Evolutionary conservation across 2,888 invertebrate genomes (phyloP).

Genomic region (Sipunculus nudus): DNA sequence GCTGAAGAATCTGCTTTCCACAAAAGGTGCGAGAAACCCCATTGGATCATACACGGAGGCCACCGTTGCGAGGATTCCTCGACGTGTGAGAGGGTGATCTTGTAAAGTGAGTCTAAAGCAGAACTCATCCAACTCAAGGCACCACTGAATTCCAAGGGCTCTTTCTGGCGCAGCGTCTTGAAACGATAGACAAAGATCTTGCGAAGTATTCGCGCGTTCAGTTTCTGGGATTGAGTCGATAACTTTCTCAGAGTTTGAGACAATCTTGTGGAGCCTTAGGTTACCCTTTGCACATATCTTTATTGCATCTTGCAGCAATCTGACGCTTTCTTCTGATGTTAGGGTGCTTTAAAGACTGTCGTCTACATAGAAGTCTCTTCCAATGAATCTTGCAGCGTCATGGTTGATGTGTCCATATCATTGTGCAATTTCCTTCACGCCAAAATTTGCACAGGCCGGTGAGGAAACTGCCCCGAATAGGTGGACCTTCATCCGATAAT

Average conservation of each 20-base stretch:
- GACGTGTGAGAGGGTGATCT: conserved; percentile 5
- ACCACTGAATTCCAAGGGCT: conserved; percentile 2
- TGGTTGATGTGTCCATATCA: no score
- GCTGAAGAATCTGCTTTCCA: conserved; percentile 13
- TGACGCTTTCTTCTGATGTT: background rate
- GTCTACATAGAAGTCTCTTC: conserved; percentile 34
- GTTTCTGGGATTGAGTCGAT: conserved; percentile 7
- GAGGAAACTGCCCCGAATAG: background rate
- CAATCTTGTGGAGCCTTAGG: conserved; percentile 19
- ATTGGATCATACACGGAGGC: conserved; percentile 22
- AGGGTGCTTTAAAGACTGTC: conserved; percentile 26
- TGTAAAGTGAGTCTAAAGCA: background rate
- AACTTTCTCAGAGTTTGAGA: conserved; percentile 12
- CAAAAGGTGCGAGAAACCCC: conserved; percentile 67
- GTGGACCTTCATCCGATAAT: background rate
- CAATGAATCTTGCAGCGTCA: conserved; percentile 22
- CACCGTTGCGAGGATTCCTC: conserved; percentile 13
- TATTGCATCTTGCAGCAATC: background rate
- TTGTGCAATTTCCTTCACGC: conserved; percentile 4
- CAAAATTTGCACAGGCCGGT: conserved; percentile 2
- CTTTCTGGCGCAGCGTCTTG: conserved; percentile 20
- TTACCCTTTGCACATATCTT: conserved; percentile 7
- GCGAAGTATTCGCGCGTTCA: background rate
- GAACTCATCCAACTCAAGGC: conserved; percentile 1
- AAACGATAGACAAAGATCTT: background rate